A percentile compares a stretch with the other conserved stretches of the same genome.
These are phyloP conservation scores for Diachrysia chrysitis DNA, from an alignment of 2,888 invertebrate genomes.

Conservation along the genomic window DNA sequence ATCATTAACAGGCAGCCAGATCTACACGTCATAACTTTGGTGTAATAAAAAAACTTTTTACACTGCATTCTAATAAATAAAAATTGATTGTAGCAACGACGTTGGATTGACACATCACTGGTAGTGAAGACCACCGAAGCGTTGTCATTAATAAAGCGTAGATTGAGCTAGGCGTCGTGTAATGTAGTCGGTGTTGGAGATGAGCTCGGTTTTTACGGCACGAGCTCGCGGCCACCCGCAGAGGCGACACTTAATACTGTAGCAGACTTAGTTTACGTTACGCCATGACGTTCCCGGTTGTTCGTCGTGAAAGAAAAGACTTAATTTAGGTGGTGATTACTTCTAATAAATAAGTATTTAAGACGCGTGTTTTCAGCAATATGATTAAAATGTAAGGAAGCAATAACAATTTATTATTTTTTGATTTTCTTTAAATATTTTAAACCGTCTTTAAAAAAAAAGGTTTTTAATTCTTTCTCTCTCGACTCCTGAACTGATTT, in stretches of 20 bases:
- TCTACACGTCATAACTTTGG: neutral
- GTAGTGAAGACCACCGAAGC: conserved; percentile 72
- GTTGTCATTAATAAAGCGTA: conserved; percentile 82
- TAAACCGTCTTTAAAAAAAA: no score
- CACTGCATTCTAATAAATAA: neutral
- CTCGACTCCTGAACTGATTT: no score
- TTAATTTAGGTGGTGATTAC: no score
- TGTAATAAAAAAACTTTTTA: neutral
- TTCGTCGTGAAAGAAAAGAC: no score
- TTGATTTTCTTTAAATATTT: no score
- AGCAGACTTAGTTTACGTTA: conserved; percentile 53
- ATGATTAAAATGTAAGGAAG: no score
- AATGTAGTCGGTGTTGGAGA: conserved; percentile 83
- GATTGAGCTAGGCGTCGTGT: conserved; percentile 82
- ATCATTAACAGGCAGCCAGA: neutral
- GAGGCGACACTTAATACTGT: conserved; percentile 75
- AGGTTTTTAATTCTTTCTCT: no score
- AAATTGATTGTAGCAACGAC: conserved; percentile 7
- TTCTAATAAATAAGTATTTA: neutral
- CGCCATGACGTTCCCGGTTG: conserved; percentile 10
- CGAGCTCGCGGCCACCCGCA: conserved; percentile 86
- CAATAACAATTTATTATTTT: no score
- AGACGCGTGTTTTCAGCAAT: neutral
- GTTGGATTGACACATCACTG: conserved; percentile 63
- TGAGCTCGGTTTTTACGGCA: conserved; percentile 88